phyloP scores from a whole-genome alignment of 1,140 invertebrate genomes.

The Zaprionus taronus region DNA sequence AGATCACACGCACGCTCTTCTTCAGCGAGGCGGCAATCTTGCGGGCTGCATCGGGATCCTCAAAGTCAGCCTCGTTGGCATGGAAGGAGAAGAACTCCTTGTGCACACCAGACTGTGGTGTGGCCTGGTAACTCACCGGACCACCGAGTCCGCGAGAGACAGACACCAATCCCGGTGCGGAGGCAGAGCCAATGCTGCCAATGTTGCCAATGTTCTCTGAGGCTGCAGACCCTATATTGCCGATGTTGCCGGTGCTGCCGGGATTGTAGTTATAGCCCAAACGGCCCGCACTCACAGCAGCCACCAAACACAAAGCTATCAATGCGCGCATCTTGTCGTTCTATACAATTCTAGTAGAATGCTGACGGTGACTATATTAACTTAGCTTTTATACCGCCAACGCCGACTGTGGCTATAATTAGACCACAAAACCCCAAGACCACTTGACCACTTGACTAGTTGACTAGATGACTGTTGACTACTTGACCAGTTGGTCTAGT shows the following conservation, averaged over 20 bases:
- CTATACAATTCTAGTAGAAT: conserved; percentile 64
- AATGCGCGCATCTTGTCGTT: conserved; percentile 63
- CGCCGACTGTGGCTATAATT: conserved; percentile 56
- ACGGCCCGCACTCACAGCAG: conserved; percentile 64
- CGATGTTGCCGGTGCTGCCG: conserved; percentile 37
- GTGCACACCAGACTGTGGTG: conserved; percentile 50
- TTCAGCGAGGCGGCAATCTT: conserved; percentile 51
- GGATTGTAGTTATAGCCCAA: conserved; percentile 71
- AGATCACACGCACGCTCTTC: conserved; percentile 71
- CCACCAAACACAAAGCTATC: conserved; percentile 69
- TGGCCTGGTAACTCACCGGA: conserved; percentile 58
- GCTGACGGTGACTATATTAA: conserved; percentile 60
- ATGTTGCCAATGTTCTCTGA: conserved; percentile 11
- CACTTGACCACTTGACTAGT: conserved; percentile 45
- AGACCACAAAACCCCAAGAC: conserved; percentile 30
- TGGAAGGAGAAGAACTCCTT: conserved; percentile 70
- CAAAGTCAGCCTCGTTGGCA: conserved; percentile 69
- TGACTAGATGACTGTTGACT: conserved; percentile 58
- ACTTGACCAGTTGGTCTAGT: conserved; percentile 55
- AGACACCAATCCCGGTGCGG: neutral
- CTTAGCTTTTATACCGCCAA: conserved; percentile 79
- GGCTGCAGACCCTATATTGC: conserved; percentile 18
- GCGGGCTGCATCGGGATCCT: conserved; percentile 59
- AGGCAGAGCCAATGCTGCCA: conserved; percentile 11
- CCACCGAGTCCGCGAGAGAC: conserved; percentile 37